Evolutionary conservation across 2,888 invertebrate species (phyloP), one percentile per base, ranked within the genome.

Genomic region (Erannis defoliaria): DNA sequence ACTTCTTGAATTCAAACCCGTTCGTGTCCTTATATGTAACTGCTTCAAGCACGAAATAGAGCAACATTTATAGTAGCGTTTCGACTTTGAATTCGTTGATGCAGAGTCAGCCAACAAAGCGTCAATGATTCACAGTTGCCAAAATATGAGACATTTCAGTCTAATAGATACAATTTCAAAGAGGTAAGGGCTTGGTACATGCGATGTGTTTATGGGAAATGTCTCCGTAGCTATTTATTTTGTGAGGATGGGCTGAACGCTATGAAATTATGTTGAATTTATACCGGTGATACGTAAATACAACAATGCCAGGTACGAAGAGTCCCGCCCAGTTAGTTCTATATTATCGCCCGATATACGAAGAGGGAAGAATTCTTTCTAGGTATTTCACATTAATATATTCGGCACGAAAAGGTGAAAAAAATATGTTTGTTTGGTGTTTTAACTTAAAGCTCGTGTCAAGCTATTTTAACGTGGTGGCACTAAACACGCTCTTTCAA

Each of bases 1-100:
- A 88, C 85, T 85, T 86, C 89, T 89, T 88, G 85, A 82, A 83
- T 79, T 76, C 79, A 87, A 88, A 89, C 88, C 82, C 77, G 88
- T 88, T 88, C 82, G 77, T 78, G 73, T 78, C 78, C 81, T 78
- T 78, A 71, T 70, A 70, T 60, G 68, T 71, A 78, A 75, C 74
- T 78, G 66, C 61, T 62, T 55, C 70, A 70, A 76, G 75, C 77
- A 78, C 76, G 71, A 78, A 75, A 75, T 73, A 80, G 78, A 77
- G 74, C 67, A 62, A 51, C 65, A 62, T 69, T 75, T 62, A 71
- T 71, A 68, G 63, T 68, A 72, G 66, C 46, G 55, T 62, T 60
- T 65, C 59, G 46, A 67, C 45, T 42, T 54, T 16, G 40, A 26
- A 33, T 38, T 33, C 21, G 56, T 23, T n/a, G 46, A 40, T 45